Base-by-base conservation (phyloP, 2,797 vertebrate genomes). In the Erpetoichthys calabaricus region DNA sequence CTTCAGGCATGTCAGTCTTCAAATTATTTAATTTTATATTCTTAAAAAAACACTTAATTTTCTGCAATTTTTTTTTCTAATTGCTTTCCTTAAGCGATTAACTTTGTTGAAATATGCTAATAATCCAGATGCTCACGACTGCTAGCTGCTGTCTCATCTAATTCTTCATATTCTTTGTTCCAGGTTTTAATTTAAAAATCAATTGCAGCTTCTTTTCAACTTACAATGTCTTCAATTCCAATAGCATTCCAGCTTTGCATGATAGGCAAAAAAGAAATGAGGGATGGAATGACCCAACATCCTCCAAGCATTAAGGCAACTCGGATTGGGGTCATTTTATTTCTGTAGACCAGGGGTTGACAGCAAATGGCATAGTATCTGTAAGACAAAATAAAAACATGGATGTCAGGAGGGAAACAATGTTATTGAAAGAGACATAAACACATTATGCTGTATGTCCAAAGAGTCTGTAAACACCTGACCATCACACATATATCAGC, bases 321-420 rank as follows among this genome's bases (percentile, higher is more conserved):
- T 64, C 85, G 71, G 45, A 83, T 47, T 0, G 84, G 83, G 7
- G 86, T 89, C 86, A 89, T 89, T 77, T 87, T 89, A 72, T 84
- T 82, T 70, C 82, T 80, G 75, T 89, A 89, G 56, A 89, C 86
- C 69, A 89, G 74, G 0, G 86, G 86, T 71, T 86, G 84, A 72
- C 86, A 89, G 75, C 86, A 89, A 66, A 89, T 89, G 42, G 86
- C 86, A 41, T 88, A 88, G 66, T 85, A 89, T 73, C 86, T 88
- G 70, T 6, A 5, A 59, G 8, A 58, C 44, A 53, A 50, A 60
- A 25, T 25, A 25, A 25, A 25, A 25, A 25, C 25, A 25, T 9
- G 3, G 55, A 3, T 8, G 3, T 10, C 9, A 47, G 46, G 47
- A n/a, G 47, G 4, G 53, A 9, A 7, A 45, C 42, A 42, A 42